Percentiles rank a stretch among this genome's conserved stretches.
Evolutionary conservation across 2,797 vertebrate genomes (phyloP).

Genomic region (Thamnophis elegans): DNA sequence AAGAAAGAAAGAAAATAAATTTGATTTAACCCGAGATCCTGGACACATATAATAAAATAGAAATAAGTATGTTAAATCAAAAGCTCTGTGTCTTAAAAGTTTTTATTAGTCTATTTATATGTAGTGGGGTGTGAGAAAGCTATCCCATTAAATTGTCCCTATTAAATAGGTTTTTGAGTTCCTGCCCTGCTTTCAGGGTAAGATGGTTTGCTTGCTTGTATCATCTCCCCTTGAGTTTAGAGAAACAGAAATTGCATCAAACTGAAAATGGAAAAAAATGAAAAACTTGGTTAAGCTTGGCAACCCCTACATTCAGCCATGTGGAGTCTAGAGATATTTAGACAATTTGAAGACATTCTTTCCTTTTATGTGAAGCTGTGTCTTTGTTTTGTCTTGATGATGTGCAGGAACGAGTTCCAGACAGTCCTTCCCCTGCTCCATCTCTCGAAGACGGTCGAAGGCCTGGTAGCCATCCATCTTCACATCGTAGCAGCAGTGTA

Average conservation of each 20-base stretch:
- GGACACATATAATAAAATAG: constrained; percentile 10
- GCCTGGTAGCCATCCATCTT: constrained; percentile 95
- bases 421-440: constrained; percentile 95
- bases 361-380: background rate
- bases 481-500: constrained; percentile 98
- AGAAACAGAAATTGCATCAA: background rate
- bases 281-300: background rate
- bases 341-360: background rate
- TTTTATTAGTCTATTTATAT: background rate
- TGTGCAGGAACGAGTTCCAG: constrained; percentile 90
- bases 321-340: background rate
- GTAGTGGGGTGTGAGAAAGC: background rate
- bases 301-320: no score
- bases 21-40: constrained; percentile 49
- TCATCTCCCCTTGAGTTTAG: background rate
- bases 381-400: constrained; percentile 35
- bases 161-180: background rate
- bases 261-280: background rate
- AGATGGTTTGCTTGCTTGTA: background rate
- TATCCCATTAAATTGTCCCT: background rate
- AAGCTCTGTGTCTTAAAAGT: background rate
- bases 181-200: background rate
- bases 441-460: constrained; percentile 95
- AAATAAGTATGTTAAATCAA: background rate
- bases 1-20: background rate